Evolutionary conservation across 2,113 vertebrate genomes (phyloP).

Genomic region (Stigmatopora argus): DNA sequence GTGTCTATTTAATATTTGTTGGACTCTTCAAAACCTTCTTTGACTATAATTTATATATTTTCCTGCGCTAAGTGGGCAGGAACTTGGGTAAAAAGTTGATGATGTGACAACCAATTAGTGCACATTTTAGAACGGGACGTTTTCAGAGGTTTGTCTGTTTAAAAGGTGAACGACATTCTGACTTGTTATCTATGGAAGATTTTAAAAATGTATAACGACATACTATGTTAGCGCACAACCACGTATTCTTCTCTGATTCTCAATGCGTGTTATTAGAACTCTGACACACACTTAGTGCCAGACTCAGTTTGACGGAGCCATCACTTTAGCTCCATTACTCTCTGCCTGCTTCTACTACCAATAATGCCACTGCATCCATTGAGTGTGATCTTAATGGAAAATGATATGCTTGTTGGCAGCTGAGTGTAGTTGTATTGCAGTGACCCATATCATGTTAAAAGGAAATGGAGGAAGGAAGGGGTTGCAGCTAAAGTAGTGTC

Average conservation of each 20-base stretch:
- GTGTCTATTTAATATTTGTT: too few relatives aligned
- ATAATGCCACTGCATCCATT: conserved; percentile 49
- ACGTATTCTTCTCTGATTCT: conserved; percentile 6
- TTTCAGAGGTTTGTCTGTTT: too few relatives aligned
- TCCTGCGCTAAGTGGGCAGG: too few relatives aligned
- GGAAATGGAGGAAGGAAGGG: conserved; percentile 42
- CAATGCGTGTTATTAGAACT: conserved; percentile 26
- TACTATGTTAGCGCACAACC: background rate
- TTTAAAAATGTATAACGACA: background rate
- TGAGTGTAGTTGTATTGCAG: conserved; percentile 44
- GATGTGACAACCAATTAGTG: too few relatives aligned
- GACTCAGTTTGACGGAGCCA: conserved; percentile 43
- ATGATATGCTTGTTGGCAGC: conserved; percentile 66
- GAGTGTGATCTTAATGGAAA: conserved; percentile 61
- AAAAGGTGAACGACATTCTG: too few relatives aligned
- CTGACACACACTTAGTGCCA: conserved; percentile 12
- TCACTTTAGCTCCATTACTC: conserved; percentile 61
- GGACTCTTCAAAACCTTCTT: too few relatives aligned
- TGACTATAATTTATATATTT: too few relatives aligned
- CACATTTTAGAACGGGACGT: too few relatives aligned
- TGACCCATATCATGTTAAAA: conserved; percentile 60
- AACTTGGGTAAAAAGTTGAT: too few relatives aligned
- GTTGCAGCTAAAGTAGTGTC: conserved; percentile 5
- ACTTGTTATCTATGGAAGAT: background rate
- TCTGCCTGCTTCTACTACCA: conserved; percentile 46